phyloP scores from a whole-genome alignment of 1,140 invertebrate genomes.

The Drosophila santomea region DNA sequence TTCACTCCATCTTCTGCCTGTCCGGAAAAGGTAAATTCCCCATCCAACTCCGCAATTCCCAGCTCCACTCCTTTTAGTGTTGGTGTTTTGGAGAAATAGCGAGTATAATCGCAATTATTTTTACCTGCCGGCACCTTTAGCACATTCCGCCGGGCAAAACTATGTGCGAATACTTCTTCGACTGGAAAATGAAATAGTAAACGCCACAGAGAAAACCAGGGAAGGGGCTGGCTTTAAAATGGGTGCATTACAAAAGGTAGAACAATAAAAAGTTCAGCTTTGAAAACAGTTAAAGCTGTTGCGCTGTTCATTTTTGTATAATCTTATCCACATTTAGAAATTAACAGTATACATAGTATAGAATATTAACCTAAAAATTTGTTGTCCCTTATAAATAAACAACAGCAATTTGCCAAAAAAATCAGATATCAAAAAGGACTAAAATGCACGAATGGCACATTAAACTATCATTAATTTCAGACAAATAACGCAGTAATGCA shows the following conservation, averaged over 20 bases:
- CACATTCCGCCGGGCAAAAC: slow-evolving; percentile 33
- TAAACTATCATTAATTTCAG: slow-evolving; percentile 27
- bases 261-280: neutral
- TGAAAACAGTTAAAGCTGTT: slow-evolving; percentile 6
- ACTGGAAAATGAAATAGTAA: slow-evolving; percentile 44
- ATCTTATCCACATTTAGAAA: neutral
- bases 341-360: no score
- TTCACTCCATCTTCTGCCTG: slow-evolving; percentile 17
- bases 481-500: neutral
- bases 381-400: no score
- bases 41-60: neutral
- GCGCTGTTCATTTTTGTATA: neutral
- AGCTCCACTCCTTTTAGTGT: neutral
- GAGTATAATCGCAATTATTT: slow-evolving; percentile 64
- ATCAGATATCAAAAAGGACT: neutral
- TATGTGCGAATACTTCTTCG: slow-evolving; percentile 59
- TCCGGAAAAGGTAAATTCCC: neutral
- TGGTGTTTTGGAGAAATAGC: slow-evolving; percentile 33
- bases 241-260: neutral
- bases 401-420: no score
- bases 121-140: slow-evolving; percentile 44
- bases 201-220: neutral
- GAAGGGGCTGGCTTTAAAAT: neutral
- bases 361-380: no score
- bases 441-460: neutral